phyloP scores from a whole-genome alignment of 2,113 vertebrate genomes.

The Toxostoma redivivum region DNA sequence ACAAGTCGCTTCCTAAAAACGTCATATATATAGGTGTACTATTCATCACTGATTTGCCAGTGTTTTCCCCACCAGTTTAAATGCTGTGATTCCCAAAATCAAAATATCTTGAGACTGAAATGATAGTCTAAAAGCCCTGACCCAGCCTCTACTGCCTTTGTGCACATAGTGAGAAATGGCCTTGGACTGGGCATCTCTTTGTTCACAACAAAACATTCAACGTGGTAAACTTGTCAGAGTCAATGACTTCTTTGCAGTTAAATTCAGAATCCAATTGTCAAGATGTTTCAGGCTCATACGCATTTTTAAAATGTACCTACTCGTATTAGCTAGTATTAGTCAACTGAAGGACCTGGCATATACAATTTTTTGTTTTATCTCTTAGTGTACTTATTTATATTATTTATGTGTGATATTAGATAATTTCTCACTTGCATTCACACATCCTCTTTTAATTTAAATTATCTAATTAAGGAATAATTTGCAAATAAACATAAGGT shows the following conservation, averaged over 20 bases:
- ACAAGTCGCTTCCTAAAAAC: neutral
- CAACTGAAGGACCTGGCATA: neutral
- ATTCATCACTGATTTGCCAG: neutral
- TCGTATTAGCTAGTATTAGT: neutral
- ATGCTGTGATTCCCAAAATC: neutral
- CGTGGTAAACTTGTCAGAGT: neutral
- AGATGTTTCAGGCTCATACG: neutral
- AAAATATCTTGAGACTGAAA: neutral
- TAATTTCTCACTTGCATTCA: neutral
- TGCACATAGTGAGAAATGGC: neutral
- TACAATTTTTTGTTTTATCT: neutral
- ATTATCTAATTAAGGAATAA: neutral
- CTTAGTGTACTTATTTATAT: neutral
- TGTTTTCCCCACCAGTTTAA: neutral
- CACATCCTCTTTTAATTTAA: neutral
- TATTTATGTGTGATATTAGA: neutral
- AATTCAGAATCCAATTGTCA: neutral
- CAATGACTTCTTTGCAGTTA: neutral
- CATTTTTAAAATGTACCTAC: neutral
- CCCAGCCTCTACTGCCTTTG: neutral
- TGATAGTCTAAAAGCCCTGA: neutral
- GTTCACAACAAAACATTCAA: neutral
- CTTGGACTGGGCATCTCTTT: neutral
- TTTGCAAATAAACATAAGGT: neutral
- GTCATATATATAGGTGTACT: neutral